phyloP scores from a whole-genome alignment of 2,113 vertebrate genomes.

The Nesogale talazaci region DNA sequence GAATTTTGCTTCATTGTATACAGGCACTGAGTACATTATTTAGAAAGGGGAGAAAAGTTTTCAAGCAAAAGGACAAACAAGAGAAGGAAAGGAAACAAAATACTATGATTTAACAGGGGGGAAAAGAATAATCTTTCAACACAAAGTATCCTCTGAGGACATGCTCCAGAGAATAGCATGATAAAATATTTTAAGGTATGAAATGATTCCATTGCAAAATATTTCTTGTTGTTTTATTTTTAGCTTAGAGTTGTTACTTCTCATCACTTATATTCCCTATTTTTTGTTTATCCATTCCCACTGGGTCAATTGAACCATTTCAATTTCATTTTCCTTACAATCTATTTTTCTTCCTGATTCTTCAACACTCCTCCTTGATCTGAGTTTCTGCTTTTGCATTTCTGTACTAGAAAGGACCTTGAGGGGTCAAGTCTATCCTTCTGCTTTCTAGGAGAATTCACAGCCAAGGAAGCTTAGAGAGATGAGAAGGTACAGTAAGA shows the following conservation, averaged over 20 bases:
- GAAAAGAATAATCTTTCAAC: slow-evolving; percentile 54
- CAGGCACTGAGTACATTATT: background rate
- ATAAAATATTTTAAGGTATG: slow-evolving; percentile 71
- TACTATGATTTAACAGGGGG: slow-evolving; percentile 58
- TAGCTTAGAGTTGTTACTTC: slow-evolving; percentile 64
- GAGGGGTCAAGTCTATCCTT: slow-evolving; percentile 39
- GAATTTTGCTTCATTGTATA: slow-evolving; percentile 60
- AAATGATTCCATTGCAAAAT: slow-evolving; percentile 68
- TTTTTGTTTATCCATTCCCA: slow-evolving; percentile 60
- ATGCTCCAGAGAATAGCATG: slow-evolving; percentile 58
- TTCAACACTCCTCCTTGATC: slow-evolving; percentile 67
- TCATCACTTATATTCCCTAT: slow-evolving; percentile 50
- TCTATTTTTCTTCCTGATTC: slow-evolving; percentile 71
- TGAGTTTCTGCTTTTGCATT: slow-evolving; percentile 60
- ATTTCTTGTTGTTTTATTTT: slow-evolving; percentile 64
- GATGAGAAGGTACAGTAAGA: slow-evolving; percentile 47
- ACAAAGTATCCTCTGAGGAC: slow-evolving; percentile 60
- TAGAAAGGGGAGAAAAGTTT: slow-evolving; percentile 41
- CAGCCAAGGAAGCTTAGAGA: slow-evolving; percentile 42
- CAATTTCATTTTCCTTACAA: slow-evolving; percentile 72
- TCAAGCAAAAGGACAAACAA: slow-evolving; percentile 68
- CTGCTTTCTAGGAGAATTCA: slow-evolving; percentile 55
- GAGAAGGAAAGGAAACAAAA: slow-evolving; percentile 63
- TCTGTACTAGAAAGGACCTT: slow-evolving; percentile 56
- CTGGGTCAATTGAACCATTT: slow-evolving; percentile 57